Base-by-base conservation (phyloP, 2,888 invertebrate species). In the Drymonia ruficornis region DNA sequence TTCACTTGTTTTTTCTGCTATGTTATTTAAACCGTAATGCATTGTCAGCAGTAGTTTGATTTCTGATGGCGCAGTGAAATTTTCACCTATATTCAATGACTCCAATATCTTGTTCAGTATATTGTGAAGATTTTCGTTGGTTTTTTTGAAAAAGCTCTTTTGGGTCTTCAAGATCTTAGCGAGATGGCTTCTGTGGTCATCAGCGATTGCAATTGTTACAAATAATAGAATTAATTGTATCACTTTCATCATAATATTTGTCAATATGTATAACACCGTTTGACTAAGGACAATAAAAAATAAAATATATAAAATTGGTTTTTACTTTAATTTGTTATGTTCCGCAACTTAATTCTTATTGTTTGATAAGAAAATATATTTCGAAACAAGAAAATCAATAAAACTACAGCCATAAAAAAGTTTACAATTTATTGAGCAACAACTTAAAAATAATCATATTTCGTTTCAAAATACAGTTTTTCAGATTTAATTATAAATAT, bases 101-200 rank as follows among this genome's bases (percentile, higher is more conserved):
- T 62, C 53, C 18, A 84, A 80, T 18, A 83, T 19, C 44, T 66
- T 70, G 49, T 83, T 79, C 23, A 74, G 63, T 6, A 69, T 52
- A 34, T 29, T 53, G 47, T 79, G 74, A 12, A 80, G 55, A 16
- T 64, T 58, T 4, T 59, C 59, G 31, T 71, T 67, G 11, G 70
- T 56, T 52, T 63, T 63, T 9, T 64, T 50, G 44, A 75, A 72
- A n/a, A 68, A 59, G 49, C 71, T 73, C 11, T 54, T 50, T 36
- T 64, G 70, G 28, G 56, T 40, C 13, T 63, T 50, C 8, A 67
- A 52, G 18, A 63, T 61, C 6, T 57, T 55, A 0, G 49, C n/a
- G 1, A 59, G 53, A 13, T 56, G 40, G 29, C 49, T 49, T 16
- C 50, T 56, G 28, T 66, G 57, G 34, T 59, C 43, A 54, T 59